Evolutionary conservation across 2,888 invertebrate genomes (phyloP).

Genomic region (Proisotoma minuta): DNA sequence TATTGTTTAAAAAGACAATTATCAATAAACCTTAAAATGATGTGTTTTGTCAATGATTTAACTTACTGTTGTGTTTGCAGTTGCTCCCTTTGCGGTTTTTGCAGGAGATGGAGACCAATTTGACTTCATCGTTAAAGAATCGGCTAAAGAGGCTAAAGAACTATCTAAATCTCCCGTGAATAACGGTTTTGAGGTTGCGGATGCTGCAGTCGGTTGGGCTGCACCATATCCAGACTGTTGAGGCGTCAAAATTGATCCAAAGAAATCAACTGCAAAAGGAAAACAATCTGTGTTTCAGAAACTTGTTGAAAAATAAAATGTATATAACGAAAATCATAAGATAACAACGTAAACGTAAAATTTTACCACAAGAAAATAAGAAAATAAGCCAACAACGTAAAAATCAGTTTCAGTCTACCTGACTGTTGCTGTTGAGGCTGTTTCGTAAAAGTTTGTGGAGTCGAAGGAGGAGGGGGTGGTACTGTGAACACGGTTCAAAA

Average conservation of each 20-base stretch:
- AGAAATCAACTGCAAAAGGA: slow-evolving; percentile 61
- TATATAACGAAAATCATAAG: too few relatives aligned
- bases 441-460: slow-evolving; percentile 47
- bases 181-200: slow-evolving; percentile 59
- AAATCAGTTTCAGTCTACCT: slow-evolving; percentile 31
- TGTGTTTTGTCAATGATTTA: not conserved
- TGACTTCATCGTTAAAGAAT: slow-evolving; percentile 77
- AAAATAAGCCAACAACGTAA: not conserved
- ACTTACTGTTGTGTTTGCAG: slow-evolving; percentile 31
- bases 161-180: slow-evolving; percentile 90
- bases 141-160: slow-evolving; percentile 85
- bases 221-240: slow-evolving; percentile 50
- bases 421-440: slow-evolving; percentile 47
- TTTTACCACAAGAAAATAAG: too few relatives aligned
- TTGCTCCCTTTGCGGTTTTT: slow-evolving; percentile 43
- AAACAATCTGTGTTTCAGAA: too few relatives aligned
- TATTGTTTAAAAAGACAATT: not conserved
- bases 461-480: slow-evolving; percentile 46
- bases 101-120: slow-evolving; percentile 45
- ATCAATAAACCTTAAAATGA: not conserved
- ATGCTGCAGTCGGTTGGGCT: slow-evolving; percentile 50
- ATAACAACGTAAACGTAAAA: too few relatives aligned
- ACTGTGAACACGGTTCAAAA: too few relatives aligned
- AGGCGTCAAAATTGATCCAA: slow-evolving; percentile 68
- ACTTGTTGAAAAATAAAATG: too few relatives aligned